Evolutionary conservation across 2,113 vertebrate genomes (phyloP).

Genomic region (Dasyurus viverrinus): DNA sequence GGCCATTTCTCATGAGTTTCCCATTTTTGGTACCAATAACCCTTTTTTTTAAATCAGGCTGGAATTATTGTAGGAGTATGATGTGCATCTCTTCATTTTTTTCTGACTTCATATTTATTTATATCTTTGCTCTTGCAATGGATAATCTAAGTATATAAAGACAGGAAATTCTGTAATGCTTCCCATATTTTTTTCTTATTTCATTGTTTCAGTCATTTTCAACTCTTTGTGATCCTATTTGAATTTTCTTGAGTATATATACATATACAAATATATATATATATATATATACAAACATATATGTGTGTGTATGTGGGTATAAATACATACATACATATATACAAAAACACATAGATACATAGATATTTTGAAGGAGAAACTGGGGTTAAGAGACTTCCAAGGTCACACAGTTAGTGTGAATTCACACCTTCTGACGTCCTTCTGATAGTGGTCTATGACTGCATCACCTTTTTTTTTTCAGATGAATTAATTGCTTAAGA

Average conservation of each 20-base stretch:
- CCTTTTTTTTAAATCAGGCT: too few relatives aligned
- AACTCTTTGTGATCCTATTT: neutral
- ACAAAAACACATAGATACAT: too few relatives aligned
- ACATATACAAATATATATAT: too few relatives aligned
- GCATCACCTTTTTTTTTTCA: neutral
- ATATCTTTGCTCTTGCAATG: neutral
- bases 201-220: neutral
- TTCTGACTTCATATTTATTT: neutral
- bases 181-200: neutral
- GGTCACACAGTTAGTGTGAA: too few relatives aligned
- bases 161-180: neutral
- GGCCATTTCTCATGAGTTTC: neutral
- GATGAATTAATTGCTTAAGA: conserved; percentile 62
- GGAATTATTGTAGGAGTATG: neutral
- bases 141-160: neutral
- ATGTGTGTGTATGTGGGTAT: too few relatives aligned
- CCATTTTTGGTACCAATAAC: neutral
- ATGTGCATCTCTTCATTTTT: neutral
- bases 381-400: too few relatives aligned
- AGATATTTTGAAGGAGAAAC: too few relatives aligned
- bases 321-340: too few relatives aligned
- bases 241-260: neutral
- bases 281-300: too few relatives aligned
- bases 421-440: too few relatives aligned
- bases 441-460: too few relatives aligned